Evolutionary conservation across 2,888 invertebrate species (phyloP).

Genomic region (Phorcus lineatus): DNA sequence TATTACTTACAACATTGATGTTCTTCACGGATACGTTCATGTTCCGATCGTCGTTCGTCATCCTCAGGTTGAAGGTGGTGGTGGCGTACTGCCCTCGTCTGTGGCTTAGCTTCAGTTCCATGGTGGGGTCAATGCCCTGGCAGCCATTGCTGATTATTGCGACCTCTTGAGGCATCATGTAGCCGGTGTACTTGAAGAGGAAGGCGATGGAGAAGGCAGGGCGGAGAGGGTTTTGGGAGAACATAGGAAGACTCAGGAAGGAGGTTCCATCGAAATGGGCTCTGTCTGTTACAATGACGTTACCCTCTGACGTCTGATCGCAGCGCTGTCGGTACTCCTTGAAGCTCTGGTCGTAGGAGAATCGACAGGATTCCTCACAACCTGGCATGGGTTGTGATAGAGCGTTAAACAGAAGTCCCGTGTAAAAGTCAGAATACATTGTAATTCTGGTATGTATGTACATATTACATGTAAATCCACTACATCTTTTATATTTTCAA

Average conservation of each 20-base stretch:
- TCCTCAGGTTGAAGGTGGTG: background rate
- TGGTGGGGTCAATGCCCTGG: background rate
- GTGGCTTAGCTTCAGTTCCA: conserved; percentile 4
- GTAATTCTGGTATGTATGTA: too few relatives aligned
- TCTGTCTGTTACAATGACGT: conserved; percentile 7
- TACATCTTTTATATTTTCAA: too few relatives aligned
- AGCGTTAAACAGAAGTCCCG: too few relatives aligned
- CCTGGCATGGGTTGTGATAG: background rate
- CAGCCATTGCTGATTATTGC: conserved; percentile 27
- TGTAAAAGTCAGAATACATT: too few relatives aligned
- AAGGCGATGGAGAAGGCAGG: conserved; percentile 22
- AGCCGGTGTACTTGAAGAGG: conserved; percentile 9
- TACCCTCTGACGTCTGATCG: background rate
- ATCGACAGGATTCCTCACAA: conserved; percentile 15
- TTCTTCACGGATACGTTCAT: background rate
- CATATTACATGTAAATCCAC: too few relatives aligned
- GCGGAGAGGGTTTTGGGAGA: conserved; percentile 20
- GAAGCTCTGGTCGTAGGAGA: conserved; percentile 24
- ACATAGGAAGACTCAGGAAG: conserved; percentile 17
- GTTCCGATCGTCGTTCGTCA: background rate
- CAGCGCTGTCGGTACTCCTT: conserved; percentile 7
- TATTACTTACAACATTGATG: background rate
- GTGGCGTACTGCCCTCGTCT: background rate
- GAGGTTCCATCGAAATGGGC: conserved; percentile 17
- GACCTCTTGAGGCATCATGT: background rate